Evolutionary conservation across 2,888 invertebrate genomes (phyloP).

Genomic region (Meta bourneti): DNA sequence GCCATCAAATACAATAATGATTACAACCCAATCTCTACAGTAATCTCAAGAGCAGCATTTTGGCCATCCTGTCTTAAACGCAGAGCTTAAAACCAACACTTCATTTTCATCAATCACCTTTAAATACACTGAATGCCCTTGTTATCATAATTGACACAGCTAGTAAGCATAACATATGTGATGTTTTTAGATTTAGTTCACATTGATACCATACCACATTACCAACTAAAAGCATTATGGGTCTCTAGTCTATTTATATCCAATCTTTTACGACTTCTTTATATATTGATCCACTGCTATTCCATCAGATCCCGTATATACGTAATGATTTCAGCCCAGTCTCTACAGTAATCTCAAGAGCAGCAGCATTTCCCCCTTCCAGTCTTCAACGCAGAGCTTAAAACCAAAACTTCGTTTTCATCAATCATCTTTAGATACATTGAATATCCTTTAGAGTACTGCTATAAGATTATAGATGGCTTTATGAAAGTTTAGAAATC

Average conservation of each 20-base stretch:
- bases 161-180: no score
- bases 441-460: slow-evolving; percentile 5
- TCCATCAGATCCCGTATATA: neutral
- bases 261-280: neutral
- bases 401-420: slow-evolving; percentile 39
- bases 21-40: no score
- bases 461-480: slow-evolving; percentile 53
- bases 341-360: neutral
- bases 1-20: no score
- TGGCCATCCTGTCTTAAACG: no score
- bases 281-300: neutral
- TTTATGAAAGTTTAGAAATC: slow-evolving; percentile 12
- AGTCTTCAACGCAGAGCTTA: neutral
- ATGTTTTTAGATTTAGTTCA: no score
- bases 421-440: slow-evolving; percentile 45
- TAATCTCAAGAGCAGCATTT: no score
- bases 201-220: no score
- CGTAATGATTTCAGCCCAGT: neutral
- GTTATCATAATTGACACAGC: no score
- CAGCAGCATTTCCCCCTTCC: neutral
- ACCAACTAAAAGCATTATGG: no score
- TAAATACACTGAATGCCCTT: no score
- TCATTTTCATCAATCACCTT: no score
- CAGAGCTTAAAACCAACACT: no score
- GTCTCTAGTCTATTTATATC: neutral